phyloP scores from a whole-genome alignment of 2,888 invertebrate genomes.

The Himalopsyche tibetana region DNA sequence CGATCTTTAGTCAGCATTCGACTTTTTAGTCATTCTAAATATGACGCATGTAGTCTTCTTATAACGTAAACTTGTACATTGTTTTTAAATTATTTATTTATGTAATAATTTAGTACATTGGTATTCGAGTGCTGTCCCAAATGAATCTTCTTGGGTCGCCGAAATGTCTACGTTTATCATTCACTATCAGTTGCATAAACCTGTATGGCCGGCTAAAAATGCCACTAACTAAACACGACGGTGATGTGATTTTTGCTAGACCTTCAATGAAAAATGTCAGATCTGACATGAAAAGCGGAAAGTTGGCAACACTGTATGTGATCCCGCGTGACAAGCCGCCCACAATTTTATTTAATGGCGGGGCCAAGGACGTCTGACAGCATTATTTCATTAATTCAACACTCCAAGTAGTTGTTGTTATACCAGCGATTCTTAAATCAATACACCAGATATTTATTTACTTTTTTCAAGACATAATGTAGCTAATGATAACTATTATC shows the following conservation, averaged over 20 bases:
- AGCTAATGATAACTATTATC: not conserved
- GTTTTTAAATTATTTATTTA: no score
- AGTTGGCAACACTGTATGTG: conserved; percentile 37
- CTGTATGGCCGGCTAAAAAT: not conserved
- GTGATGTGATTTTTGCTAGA: not conserved
- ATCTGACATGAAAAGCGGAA: conserved; percentile 1
- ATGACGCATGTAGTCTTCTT: no score
- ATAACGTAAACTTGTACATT: no score
- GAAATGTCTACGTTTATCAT: conserved; percentile 13
- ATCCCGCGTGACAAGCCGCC: conserved; percentile 41
- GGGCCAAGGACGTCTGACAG: conserved; percentile 39
- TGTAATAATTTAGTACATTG: no score
- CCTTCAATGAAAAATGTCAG: conserved; percentile 30
- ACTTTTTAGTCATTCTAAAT: no score
- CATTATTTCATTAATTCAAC: conserved; percentile 43
- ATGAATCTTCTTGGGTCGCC: not conserved
- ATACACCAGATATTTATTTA: conserved; percentile 14
- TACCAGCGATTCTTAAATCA: conserved; percentile 36
- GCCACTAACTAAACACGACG: not conserved
- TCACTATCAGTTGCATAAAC: not conserved
- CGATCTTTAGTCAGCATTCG: no score
- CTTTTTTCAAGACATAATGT: not conserved
- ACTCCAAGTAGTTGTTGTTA: conserved; percentile 1
- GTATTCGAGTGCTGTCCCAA: no score
- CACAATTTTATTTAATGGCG: conserved; percentile 40